These are phyloP conservation scores for Microplitis mediator DNA, from an alignment of 1,140 invertebrate genomes.

Conservation along the genomic window DNA sequence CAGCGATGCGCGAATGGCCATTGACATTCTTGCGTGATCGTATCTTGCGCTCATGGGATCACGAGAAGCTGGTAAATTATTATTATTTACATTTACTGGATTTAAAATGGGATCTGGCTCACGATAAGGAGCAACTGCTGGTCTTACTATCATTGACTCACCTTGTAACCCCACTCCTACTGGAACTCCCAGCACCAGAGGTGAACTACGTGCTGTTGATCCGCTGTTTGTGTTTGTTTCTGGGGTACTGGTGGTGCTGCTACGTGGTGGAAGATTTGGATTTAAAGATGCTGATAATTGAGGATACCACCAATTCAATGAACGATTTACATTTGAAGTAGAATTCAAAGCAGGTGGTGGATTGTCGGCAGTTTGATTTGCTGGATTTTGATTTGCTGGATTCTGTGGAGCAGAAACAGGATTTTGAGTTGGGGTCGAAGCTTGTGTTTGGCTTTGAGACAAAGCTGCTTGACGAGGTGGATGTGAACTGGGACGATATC, in stretches of 20 bases:
- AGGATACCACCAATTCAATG: no score
- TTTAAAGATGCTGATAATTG: no score
- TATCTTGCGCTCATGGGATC: neutral
- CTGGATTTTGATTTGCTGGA: neutral
- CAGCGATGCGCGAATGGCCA: slow-evolving; percentile 25
- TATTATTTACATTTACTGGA: neutral
- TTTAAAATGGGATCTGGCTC: neutral
- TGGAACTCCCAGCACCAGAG: no score
- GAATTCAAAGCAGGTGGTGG: no score
- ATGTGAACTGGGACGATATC: slow-evolving; percentile 26
- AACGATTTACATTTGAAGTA: no score
- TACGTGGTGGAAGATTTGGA: no score
- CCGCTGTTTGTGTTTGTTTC: no score
- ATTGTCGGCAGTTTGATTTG: neutral
- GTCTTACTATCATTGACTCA: no score
- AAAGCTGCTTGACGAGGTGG: neutral
- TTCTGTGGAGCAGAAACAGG: slow-evolving; percentile 1
- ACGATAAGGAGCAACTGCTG: no score
- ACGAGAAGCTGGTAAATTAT: neutral
- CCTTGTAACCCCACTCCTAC: no score
- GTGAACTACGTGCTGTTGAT: no score
- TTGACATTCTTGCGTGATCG: slow-evolving; percentile 26
- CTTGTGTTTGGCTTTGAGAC: neutral
- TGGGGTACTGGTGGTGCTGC: no score
- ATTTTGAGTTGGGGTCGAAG: neutral